Base-by-base conservation (phyloP, 2,797 vertebrate species). In the Microcaecilia unicolor region DNA sequence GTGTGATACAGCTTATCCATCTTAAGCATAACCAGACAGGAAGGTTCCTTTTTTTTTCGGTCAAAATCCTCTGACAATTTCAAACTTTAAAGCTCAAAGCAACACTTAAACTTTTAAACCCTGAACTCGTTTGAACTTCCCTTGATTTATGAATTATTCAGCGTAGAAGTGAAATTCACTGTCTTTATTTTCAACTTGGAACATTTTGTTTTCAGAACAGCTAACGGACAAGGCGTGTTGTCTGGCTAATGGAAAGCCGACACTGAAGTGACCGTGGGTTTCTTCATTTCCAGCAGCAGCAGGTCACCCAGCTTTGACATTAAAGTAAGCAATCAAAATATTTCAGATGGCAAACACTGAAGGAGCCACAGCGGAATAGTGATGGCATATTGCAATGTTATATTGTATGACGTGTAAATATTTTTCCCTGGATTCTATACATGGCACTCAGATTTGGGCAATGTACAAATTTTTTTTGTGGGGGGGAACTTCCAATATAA, bases 91-190 rank as follows among this genome's bases (percentile, higher is more conserved):
- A 74, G 71, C 76, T 76, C 73, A 69, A 31, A 72, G 65, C 64
- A 78, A 80, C 79, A 80, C 67, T 78, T 83, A 81, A 85, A 85
- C 82, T 85, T 85, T 83, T 83, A 80, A 81, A 85, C 82, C 83
- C 77, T 83, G 80, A 83, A 83, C 80, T 73, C 66, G 61, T 68
- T 68, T 81, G 77, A 85, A 84, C 80, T 66, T 61, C 39, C 49
- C 55, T 55, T 83, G 80, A 85, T 83, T 84, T 83, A 85, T 81
- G 77, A 79, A 81, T 78, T 85, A 84, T 80, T 80, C 80, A 80
- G 78, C 73, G 75, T 76, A 76, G 76, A 65, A 71, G 68, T 72
- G 67, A 74, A 75, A 75, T 70, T 72, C 74, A 67, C 41, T 27
- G 54, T 58, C 61, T 66, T 74, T 65, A 62, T 72, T 71, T 77